Evolutionary conservation across 2,113 vertebrate species (phyloP).

Genomic region (Myanophis thanlyinensis): DNA sequence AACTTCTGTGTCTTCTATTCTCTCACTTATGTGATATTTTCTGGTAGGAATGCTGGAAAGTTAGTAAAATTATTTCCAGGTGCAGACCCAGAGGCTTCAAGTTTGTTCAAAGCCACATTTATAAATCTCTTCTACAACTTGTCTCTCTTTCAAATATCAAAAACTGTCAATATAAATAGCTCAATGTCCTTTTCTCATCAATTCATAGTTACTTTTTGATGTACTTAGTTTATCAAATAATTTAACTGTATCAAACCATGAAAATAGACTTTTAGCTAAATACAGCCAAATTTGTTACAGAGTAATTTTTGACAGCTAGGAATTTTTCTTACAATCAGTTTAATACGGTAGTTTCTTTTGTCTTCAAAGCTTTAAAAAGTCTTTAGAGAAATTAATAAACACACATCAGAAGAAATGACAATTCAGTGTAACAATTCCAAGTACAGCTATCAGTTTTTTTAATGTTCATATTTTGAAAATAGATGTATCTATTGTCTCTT

Average conservation of each 20-base stretch:
- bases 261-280: background rate
- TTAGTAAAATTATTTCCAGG: slow-evolving; percentile 8
- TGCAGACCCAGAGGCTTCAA: background rate
- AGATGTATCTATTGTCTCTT: background rate
- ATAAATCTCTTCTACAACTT: background rate
- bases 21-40: background rate
- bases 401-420: background rate
- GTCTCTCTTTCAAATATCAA: background rate
- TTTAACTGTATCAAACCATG: background rate
- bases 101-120: slow-evolving; percentile 5
- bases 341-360: background rate
- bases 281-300: background rate
- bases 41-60: background rate
- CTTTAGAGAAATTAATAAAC: background rate
- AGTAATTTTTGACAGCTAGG: background rate
- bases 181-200: background rate
- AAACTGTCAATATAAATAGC: background rate
- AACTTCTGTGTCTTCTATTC: background rate
- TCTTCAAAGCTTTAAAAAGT: background rate
- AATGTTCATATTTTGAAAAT: background rate
- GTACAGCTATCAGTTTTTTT: background rate
- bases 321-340: background rate
- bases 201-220: background rate
- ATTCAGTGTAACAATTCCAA: background rate
- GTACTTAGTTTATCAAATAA: background rate